Evolutionary conservation across 2,113 vertebrate genomes (phyloP), one percentile per base, ranked within the genome.

Genomic region (Sphyrna mokarran): DNA sequence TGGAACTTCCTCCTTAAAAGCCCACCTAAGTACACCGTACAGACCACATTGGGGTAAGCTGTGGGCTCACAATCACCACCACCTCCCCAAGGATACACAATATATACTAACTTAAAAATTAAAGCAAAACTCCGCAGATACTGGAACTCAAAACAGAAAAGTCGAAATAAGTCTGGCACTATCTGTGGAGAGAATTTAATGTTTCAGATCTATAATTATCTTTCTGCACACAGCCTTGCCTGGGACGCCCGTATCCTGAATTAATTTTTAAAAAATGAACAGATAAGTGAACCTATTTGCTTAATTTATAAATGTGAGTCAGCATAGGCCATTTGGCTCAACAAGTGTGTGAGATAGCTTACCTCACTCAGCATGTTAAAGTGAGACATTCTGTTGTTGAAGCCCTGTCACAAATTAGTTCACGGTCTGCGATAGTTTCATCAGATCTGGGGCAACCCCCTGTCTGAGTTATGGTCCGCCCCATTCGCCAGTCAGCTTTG

Each of bases 391-490:
- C n/a, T 37, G 13, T 83, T 18, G 2, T 37, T 78, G 48, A 87
- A 23, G 61, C 16, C 22, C 13, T 5, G 29, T 76, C 72, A 33
- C 3, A n/a, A 68, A 29, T n/a, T 13, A 76, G 29, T 23, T 11
- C 9, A 29, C 29, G 10, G 23, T 11, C 3, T 29, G 14, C 5
- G 13, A n/a, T 18, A 8, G 2, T 16, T 3, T 61, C 66, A 37
- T 66, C 61, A 66, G 16, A 93, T 93, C 89, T 93, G 89, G 89
- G 89, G 89, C 29, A 93, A 93, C n/a, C 94, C 69, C 68, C 61
- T 58, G 37, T 26, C 66, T 93, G 13, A n/a, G 18, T 43, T 29
- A 3, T 0, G 11, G 11, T 7, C 87, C 87, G 26, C 87, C 87
- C 18, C 48, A 54, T 61, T n/a, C 11, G 8, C 40, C 54, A 23